These are phyloP conservation scores for Calliopsis andreniformis DNA, from an alignment of 1,140 invertebrate species.

Conservation along the genomic window DNA sequence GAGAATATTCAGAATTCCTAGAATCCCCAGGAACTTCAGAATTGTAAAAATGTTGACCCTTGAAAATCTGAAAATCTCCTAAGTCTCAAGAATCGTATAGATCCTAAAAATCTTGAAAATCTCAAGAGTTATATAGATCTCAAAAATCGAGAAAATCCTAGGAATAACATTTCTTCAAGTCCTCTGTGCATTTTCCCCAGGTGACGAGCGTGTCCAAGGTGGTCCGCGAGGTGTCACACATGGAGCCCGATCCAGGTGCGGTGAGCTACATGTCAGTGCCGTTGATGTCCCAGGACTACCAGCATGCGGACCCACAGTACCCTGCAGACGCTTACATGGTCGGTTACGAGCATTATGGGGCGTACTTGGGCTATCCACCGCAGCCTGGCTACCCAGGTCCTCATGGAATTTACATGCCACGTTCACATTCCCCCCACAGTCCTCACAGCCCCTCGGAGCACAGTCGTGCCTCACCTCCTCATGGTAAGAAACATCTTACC, in stretches of 20 bases:
- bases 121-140: too few relatives aligned
- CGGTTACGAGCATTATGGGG: constrained; percentile 79
- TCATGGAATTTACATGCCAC: constrained; percentile 79
- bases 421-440: constrained; percentile 79
- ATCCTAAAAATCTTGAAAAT: too few relatives aligned
- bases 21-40: too few relatives aligned
- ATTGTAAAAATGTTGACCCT: too few relatives aligned
- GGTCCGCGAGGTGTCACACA: constrained; percentile 85
- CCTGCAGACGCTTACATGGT: constrained; percentile 80
- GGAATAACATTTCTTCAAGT: too few relatives aligned
- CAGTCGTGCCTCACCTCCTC: constrained; percentile 79
- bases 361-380: constrained; percentile 77
- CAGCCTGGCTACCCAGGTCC: constrained; percentile 78
- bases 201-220: constrained; percentile 86
- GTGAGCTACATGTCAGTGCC: constrained; percentile 80
- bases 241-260: constrained; percentile 84
- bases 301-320: constrained; percentile 77
- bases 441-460: constrained; percentile 80
- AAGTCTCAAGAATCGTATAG: too few relatives aligned
- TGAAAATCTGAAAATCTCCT: too few relatives aligned
- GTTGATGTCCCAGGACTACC: constrained; percentile 79
- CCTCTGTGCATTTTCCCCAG: constrained; percentile 65
- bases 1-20: too few relatives aligned
- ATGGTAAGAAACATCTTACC: constrained; percentile 71
- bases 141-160: too few relatives aligned